Evolutionary conservation across 2,797 vertebrate species (phyloP).

Genomic region (Echiichthys vipera): DNA sequence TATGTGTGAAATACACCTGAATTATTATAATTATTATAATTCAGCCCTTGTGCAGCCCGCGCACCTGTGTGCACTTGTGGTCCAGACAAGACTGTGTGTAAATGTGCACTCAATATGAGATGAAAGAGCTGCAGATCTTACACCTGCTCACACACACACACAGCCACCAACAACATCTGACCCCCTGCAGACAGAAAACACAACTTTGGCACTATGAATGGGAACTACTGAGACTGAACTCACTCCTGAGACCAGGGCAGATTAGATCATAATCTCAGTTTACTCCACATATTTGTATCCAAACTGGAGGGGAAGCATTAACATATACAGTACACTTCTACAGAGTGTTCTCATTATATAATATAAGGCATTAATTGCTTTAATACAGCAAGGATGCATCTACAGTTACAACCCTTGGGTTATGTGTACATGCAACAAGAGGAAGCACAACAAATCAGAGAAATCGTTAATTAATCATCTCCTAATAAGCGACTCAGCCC

Average conservation of each 20-base stretch:
- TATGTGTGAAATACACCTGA: not conserved
- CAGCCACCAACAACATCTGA: not conserved
- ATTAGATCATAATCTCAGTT: not conserved
- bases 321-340: no score
- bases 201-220: not conserved
- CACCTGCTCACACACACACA: not conserved
- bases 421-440: not conserved
- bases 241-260: not conserved
- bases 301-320: not conserved
- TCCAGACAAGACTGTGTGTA: no score
- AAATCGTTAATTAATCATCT: no score
- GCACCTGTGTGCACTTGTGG: no score
- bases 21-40: no score
- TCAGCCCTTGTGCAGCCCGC: no score
- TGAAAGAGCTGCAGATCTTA: conserved; percentile 6
- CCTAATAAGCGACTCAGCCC: no score
- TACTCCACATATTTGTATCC: not conserved
- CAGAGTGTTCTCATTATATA: no score
- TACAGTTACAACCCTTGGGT: not conserved
- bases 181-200: not conserved
- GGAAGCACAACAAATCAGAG: not conserved
- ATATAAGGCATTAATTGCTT: no score
- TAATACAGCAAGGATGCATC: not conserved
- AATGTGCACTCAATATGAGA: not conserved
- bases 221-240: not conserved